Base-by-base conservation (phyloP, 2,888 invertebrate species). In the Meganola albula region DNA sequence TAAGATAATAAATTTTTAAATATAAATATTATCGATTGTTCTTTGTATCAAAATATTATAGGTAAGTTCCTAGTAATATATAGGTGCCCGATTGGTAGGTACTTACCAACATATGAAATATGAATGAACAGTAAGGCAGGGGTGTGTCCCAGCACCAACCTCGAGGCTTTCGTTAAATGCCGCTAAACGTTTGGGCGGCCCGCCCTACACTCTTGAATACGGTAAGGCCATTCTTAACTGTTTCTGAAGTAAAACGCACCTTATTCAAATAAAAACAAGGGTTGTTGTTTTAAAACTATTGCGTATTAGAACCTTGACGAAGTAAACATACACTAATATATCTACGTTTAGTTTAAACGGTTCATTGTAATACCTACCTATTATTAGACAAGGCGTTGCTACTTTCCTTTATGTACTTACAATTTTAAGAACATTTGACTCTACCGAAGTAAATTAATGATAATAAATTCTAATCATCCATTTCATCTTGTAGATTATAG, bases 401-500 rank as follows among this genome's bases (percentile, higher is more conserved):
- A 46, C 58, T 60, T 61, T 63, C 57, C 59, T 53, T 44, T 51
- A 48, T 53, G 35, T 57, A 62, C 50, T 40, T 40, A 33, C 31
- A 23, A 86, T 91, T 63, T 65, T 92, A 84, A 87, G 87, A 70
- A 89, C 89, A 8, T 50, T 92, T 48, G 92, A 92, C 55, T 89
- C 90, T 75, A 90, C 88, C 69, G 91, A 91, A 90, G 87, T 87
- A 44, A 88, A 74, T 61, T 88, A 89, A 89, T 88, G 86, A 69
- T 72, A 85, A 77, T 63, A 63, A 60, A 51, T 26, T 76, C 87
- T 50, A 89, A 90, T 50, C 90, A 91, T 22, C 88, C 90, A 1
- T 91, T 82, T 58, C 91, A 91, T 48, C 71, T 91, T 88, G 90
- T 90, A 43, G 88, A 90, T 61, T 77, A 85, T 51, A 91, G 90